These are phyloP conservation scores for Octomys mimax DNA, from an alignment of 2,797 vertebrate species.

Conservation along the genomic window DNA sequence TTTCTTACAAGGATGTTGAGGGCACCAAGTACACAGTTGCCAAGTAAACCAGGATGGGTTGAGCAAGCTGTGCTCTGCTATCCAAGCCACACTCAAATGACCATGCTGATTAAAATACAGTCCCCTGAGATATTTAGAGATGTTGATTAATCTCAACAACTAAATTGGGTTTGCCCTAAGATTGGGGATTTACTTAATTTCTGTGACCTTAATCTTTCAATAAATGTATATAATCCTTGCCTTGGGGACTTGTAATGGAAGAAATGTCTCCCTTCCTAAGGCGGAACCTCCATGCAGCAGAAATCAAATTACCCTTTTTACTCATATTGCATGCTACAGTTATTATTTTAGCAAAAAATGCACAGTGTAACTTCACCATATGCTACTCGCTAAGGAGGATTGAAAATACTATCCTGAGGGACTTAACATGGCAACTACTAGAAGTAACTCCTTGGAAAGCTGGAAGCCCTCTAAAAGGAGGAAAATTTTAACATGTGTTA, in stretches of 20 bases:
- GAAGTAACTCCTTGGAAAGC: conserved; percentile 5
- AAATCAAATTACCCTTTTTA: not conserved
- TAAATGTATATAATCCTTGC: not conserved
- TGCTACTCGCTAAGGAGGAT: conserved; percentile 59
- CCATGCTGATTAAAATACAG: conserved; percentile 26
- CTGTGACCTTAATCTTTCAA: conserved; percentile 5
- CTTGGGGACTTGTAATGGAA: not conserved
- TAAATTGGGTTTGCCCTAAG: conserved; percentile 10
- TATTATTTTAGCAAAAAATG: conserved; percentile 55
- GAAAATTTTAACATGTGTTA: conserved; percentile 19
- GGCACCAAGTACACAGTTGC: not conserved
- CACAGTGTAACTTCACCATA: conserved; percentile 40
- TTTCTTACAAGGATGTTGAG: conserved; percentile 16
- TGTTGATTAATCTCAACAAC: conserved; percentile 46
- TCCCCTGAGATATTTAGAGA: conserved; percentile 3
- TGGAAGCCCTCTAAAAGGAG: conserved; percentile 19
- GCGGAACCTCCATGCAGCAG: not conserved
- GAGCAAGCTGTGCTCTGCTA: not conserved
- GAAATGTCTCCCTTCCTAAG: not conserved
- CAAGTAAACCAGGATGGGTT: not conserved
- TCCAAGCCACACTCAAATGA: conserved; percentile 19
- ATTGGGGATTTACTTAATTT: conserved; percentile 51
- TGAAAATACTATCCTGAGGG: conserved; percentile 54
- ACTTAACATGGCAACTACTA: conserved; percentile 52
- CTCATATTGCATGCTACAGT: not conserved